A percentile compares a stretch with the other conserved stretches of the same genome.
Conservation (phyloP, 1,140 invertebrate genomes). For the Dysdera silvatica region DNA sequence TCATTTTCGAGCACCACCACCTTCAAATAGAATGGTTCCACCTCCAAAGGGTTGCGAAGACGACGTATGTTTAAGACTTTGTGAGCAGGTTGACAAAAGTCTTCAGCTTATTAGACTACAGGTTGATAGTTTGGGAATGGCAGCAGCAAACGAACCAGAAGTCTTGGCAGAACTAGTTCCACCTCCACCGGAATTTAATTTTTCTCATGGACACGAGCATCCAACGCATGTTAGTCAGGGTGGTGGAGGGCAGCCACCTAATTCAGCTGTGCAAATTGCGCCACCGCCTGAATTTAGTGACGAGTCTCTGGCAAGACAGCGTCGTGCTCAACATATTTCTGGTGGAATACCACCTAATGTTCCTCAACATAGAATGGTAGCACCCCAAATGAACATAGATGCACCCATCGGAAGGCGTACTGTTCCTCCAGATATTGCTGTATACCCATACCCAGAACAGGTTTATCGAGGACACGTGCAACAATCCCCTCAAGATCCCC, state of each 20-base stretch:
- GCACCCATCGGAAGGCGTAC: slow-evolving; percentile 6
- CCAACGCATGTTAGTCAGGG: not conserved
- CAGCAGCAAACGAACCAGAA: slow-evolving; percentile 34
- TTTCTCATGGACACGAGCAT: not conserved
- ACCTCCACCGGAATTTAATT: slow-evolving; percentile 35
- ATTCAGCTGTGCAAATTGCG: slow-evolving; percentile 19
- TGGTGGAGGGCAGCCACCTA: not conserved
- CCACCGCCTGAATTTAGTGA: slow-evolving; percentile 33
- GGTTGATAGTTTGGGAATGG: slow-evolving; percentile 30
- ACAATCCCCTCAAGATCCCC: slow-evolving; percentile 15
- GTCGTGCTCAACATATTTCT: slow-evolving; percentile 19
- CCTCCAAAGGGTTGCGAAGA: slow-evolving; percentile 17
- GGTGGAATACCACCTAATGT: slow-evolving; percentile 18
- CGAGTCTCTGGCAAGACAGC: slow-evolving; percentile 18
- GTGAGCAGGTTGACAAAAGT: slow-evolving; percentile 30
- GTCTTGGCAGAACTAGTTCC: slow-evolving; percentile 33
- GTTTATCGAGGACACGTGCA: slow-evolving; percentile 18
- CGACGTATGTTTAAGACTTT: slow-evolving; percentile 24
- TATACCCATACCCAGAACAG: slow-evolving; percentile 22
- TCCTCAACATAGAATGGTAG: not conserved
- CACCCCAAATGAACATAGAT: slow-evolving; percentile 6
- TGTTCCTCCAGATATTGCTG: slow-evolving; percentile 6
- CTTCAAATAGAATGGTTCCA: not conserved
- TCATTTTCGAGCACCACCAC: slow-evolving; percentile 6
- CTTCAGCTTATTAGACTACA: slow-evolving; percentile 32